Evolutionary conservation across 2,113 vertebrate species (phyloP), one percentile per base, ranked within the genome.

Genomic region (Engraulis encrasicolus): DNA sequence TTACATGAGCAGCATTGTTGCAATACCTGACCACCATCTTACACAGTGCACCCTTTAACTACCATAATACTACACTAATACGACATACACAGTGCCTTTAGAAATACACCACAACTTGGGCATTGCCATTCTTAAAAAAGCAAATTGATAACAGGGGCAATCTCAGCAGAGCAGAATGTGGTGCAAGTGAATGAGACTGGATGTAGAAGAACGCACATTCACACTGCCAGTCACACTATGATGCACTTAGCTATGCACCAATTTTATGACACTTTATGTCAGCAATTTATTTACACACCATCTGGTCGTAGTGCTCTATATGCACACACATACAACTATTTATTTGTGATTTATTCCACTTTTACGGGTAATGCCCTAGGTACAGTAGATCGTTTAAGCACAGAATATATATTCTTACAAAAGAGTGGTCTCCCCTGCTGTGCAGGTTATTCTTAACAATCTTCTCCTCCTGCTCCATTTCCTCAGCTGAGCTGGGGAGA

Each of bases 401-500:
- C 31, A 34, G 23, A 2, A 74, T 74, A 58, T 58, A 27, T 61
- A n/a, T 61, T 9, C 20, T n/a, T 45, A 45, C 40, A 45, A 45
- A 45, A 45, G 20, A 23, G 17, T 15, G 11, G 31, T 15, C 20
- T 14, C 66, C 66, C 66, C 31, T 2, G 31, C 66, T 74, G 66
- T 12, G 31, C 2, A 36, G 66, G 66, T 74, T 74, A 74, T 31
- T 74, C 23, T 36, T 74, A 74, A 74, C 31, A 74, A 74, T 74
- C 31, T 74, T 17, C 31, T 36, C 31, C 27, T 34, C 66, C 58
- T 66, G 58, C 58, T 31, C 11, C 58, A 66, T 27, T 31, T 66
- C 66, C 66, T 74, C 66, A 74, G 66, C 23, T 74, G 66, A 18
- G 12, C 17, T 74, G 66, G 66, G 31, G 34, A 74, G 66, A 74